Evolutionary conservation across 2,113 vertebrate genomes (phyloP).

Genomic region (Eurypyga helias): DNA sequence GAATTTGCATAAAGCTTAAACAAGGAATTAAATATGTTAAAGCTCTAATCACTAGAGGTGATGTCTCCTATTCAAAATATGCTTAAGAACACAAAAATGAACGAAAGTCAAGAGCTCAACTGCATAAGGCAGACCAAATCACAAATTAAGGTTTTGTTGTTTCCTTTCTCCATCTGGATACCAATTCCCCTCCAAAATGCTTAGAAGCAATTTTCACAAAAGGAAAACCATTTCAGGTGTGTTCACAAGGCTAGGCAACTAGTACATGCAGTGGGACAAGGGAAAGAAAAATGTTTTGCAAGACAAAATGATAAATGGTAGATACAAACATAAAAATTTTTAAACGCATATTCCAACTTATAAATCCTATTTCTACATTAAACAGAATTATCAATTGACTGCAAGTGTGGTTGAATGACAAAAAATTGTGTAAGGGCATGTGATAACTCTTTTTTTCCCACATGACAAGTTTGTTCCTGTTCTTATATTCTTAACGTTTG

Average conservation of each 20-base stretch:
- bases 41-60: not conserved
- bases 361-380: not conserved
- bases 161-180: not conserved
- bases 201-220: not conserved
- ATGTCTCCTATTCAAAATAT: not conserved
- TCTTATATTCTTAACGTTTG: too few relatives aligned
- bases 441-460: not conserved
- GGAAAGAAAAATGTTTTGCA: not conserved
- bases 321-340: accelerated
- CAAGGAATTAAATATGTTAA: not conserved
- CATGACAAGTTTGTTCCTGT: not conserved
- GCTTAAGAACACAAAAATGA: not conserved
- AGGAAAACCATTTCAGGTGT: not conserved
- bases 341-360: not conserved
- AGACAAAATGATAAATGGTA: not conserved
- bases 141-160: not conserved
- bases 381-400: not conserved
- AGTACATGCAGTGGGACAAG: not conserved
- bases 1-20: not conserved
- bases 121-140: not conserved
- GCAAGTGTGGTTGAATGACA: not conserved
- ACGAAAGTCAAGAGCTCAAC: not conserved
- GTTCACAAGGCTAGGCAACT: not conserved
- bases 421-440: not conserved
- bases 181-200: not conserved